A percentile compares a stretch with the other conserved stretches of the same genome.
These are phyloP conservation scores for Molossus molossus DNA, from an alignment of 2,797 vertebrate genomes.

Conservation along the genomic window DNA sequence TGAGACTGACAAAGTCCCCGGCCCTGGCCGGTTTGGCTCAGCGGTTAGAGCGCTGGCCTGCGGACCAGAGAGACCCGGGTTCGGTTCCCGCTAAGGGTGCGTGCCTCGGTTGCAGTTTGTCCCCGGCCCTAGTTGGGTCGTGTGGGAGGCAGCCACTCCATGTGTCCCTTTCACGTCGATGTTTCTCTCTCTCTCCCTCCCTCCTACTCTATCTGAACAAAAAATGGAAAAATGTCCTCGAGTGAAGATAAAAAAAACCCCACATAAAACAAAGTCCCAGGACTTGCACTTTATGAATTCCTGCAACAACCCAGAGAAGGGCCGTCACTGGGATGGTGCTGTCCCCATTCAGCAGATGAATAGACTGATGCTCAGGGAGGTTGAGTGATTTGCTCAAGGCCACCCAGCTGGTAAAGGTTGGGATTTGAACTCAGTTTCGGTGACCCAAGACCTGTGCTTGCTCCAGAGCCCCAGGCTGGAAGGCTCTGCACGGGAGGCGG, in stretches of 20 bases:
- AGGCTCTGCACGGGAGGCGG: neutral
- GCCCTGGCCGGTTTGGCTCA: no score
- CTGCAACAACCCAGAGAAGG: neutral
- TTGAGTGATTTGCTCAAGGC: neutral
- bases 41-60: no score
- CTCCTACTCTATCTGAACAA: no score
- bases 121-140: no score
- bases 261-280: neutral
- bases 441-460: neutral
- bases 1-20: neutral
- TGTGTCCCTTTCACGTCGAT: no score
- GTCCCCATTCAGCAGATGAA: neutral
- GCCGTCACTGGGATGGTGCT: accelerated
- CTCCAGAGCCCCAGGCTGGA: neutral
- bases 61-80: no score
- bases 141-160: no score
- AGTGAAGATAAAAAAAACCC: no score
- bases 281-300: neutral
- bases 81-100: no score
- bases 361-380: neutral
- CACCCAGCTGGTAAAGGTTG: neutral
- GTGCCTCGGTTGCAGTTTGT: no score
- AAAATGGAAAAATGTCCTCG: no score
- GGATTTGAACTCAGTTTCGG: neutral
- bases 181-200: no score